Evolutionary conservation across 2,113 vertebrate species (phyloP).

Genomic region (Galemys pyrenaicus): DNA sequence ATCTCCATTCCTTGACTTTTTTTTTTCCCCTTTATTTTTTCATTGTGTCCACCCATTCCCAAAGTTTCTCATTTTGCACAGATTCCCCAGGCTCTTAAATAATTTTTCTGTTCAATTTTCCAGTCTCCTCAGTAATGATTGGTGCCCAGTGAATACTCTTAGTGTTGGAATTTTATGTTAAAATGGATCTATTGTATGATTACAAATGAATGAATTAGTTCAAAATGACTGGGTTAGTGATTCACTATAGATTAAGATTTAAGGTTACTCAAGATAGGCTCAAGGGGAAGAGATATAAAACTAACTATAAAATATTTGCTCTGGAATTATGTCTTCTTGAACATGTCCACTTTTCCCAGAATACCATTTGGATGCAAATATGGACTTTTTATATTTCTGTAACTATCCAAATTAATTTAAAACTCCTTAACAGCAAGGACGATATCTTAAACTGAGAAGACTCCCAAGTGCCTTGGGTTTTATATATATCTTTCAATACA

Average conservation of each 20-base stretch:
- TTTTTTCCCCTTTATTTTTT: not conserved
- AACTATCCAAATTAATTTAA: not conserved
- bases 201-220: not conserved
- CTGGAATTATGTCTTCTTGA: not conserved
- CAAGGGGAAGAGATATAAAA: not conserved
- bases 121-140: not conserved
- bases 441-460: not conserved
- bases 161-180: not conserved
- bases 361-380: not conserved
- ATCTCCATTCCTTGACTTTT: not conserved
- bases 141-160: not conserved
- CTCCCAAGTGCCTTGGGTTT: not conserved
- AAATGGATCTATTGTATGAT: not conserved
- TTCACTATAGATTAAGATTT: conserved; percentile 13
- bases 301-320: not conserved
- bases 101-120: not conserved
- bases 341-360: not conserved
- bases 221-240: not conserved
- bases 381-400: not conserved
- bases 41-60: not conserved
- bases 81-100: not conserved
- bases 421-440: not conserved
- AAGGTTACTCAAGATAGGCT: not conserved
- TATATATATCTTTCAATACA: not conserved
- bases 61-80: not conserved